phyloP scores from a whole-genome alignment of 2,113 vertebrate species.

The Sinocyclocheilus maitianheensis region DNA sequence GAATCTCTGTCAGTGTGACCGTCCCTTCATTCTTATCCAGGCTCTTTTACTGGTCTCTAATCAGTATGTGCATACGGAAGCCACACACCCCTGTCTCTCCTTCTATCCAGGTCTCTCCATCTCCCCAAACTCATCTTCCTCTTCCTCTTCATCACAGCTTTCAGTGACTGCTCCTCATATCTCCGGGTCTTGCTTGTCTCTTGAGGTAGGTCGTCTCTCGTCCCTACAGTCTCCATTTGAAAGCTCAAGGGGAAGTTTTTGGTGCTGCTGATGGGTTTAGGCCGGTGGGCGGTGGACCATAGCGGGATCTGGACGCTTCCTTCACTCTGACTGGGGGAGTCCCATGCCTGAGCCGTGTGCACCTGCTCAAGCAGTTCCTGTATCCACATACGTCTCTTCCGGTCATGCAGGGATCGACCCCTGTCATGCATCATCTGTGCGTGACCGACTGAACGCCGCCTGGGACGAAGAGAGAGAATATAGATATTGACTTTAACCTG shows the following conservation, averaged over 20 bases:
- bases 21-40: not conserved
- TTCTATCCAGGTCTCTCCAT: slow-evolving; percentile 86
- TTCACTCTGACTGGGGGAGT: slow-evolving; percentile 60
- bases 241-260: slow-evolving; percentile 85
- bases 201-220: slow-evolving; percentile 79
- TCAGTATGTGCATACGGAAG: not conserved
- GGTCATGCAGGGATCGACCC: slow-evolving; percentile 88
- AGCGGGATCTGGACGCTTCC: slow-evolving; percentile 66
- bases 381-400: slow-evolving; percentile 86
- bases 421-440: slow-evolving; percentile 97
- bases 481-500: not conserved
- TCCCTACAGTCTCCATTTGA: slow-evolving; percentile 74
- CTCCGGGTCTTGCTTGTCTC: slow-evolving; percentile 92
- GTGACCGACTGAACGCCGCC: slow-evolving; percentile 92
- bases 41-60: not conserved
- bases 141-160: slow-evolving; percentile 83
- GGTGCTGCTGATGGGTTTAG: slow-evolving; percentile 83
- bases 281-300: slow-evolving; percentile 75
- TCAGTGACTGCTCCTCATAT: slow-evolving; percentile 86
- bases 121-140: slow-evolving; percentile 89
- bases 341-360: slow-evolving; percentile 87
- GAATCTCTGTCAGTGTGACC: not conserved
- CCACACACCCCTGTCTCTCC: slow-evolving; percentile 72
- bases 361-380: slow-evolving; percentile 90
- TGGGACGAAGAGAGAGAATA: slow-evolving; percentile 57